Percentiles rank a stretch among this genome's conserved stretches.
phyloP scores from a whole-genome alignment of 2,797 vertebrate genomes.

The Avahi laniger region DNA sequence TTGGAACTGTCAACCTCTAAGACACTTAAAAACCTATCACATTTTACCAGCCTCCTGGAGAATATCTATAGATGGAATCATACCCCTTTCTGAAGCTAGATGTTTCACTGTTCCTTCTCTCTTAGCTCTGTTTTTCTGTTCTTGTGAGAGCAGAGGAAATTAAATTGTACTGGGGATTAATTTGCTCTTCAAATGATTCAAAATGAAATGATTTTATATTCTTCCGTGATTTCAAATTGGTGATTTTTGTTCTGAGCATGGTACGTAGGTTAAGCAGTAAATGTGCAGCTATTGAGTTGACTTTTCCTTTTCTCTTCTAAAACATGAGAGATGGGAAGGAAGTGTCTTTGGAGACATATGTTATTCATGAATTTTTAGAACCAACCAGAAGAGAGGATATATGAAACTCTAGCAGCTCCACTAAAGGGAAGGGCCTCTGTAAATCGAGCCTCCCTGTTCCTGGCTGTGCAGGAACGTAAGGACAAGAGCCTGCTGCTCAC shows the following conservation, averaged over 20 bases:
- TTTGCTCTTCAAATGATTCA: not conserved
- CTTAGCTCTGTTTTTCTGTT: not conserved
- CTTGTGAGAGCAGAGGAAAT: not conserved
- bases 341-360: not conserved
- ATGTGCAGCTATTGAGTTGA: not conserved
- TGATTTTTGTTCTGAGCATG: not conserved
- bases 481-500: not conserved
- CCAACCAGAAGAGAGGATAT: not conserved
- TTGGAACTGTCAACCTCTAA: not conserved
- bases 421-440: not conserved
- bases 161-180: not conserved
- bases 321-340: not conserved
- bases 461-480: too few relatives aligned
- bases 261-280: not conserved
- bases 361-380: slow-evolving; percentile 15
- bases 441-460: not conserved
- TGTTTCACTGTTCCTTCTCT: not conserved
- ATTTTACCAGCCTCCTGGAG: not conserved
- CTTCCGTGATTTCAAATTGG: not conserved
- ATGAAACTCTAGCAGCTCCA: not conserved
- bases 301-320: not conserved
- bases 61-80: not conserved
- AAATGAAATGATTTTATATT: not conserved
- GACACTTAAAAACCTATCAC: not conserved
- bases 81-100: not conserved